These are phyloP conservation scores for Solenopsis invicta DNA, from an alignment of 1,140 invertebrate genomes.

Conservation along the genomic window DNA sequence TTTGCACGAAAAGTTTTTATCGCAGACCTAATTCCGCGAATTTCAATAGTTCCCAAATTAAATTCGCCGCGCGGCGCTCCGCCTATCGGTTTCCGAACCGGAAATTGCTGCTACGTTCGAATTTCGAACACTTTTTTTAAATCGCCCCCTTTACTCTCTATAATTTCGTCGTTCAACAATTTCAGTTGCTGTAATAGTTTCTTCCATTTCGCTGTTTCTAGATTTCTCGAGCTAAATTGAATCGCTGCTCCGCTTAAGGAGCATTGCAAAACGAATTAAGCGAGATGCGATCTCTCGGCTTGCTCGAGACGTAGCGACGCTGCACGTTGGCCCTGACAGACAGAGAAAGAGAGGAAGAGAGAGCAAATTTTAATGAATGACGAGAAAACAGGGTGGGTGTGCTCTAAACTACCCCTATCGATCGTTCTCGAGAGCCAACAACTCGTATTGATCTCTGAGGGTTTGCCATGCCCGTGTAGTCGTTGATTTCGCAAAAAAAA, in stretches of 20 bases:
- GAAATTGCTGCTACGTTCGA: not conserved
- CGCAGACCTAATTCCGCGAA: not conserved
- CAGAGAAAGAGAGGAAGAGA: too few relatives aligned
- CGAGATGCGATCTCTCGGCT: not conserved
- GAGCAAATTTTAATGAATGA: conserved; percentile 1
- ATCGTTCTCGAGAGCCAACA: conserved; percentile 9
- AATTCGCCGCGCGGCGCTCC: not conserved
- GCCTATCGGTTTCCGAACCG: not conserved
- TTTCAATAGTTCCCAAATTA: not conserved
- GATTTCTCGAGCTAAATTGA: not conserved
- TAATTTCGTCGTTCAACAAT: not conserved
- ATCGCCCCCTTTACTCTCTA: not conserved
- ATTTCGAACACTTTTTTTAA: not conserved
- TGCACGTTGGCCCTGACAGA: not conserved
- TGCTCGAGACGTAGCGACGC: not conserved
- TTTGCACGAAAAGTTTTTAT: conserved; percentile 18
- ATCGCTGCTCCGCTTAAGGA: not conserved
- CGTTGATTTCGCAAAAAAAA: conserved; percentile 22
- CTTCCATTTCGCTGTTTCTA: conserved; percentile 12
- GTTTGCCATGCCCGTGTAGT: conserved; percentile 14
- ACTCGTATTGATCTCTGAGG: conserved; percentile 65
- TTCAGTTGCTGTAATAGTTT: not conserved
- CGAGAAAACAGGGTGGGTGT: conserved; percentile 40
- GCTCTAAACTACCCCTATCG: conserved; percentile 21
- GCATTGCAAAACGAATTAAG: conserved; percentile 15